These are phyloP conservation scores for Aurelia aurita complex sp. Pacific DNA, from an alignment of 30 jellyfish, hydroid and myxozoan genomes.

Conservation along the genomic window DNA sequence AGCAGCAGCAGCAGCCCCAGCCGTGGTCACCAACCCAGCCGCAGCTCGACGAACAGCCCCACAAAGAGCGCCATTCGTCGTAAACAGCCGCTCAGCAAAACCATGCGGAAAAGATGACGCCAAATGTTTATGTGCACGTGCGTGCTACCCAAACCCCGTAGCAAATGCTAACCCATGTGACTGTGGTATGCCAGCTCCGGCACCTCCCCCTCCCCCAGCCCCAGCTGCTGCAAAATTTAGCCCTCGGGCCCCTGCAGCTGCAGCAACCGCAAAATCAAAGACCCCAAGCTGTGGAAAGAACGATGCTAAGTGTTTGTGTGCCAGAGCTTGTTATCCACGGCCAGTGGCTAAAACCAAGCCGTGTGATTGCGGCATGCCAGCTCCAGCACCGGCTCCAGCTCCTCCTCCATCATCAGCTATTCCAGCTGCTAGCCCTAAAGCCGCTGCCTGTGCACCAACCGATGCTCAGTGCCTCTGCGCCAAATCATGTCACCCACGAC, in stretches of 20 bases:
- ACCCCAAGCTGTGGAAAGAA: slow-evolving; percentile 33
- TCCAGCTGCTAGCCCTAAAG: not conserved
- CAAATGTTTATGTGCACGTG: slow-evolving; percentile 75
- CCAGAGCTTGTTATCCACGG: slow-evolving; percentile 58
- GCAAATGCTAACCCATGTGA: slow-evolving; percentile 69
- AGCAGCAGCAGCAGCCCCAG: slow-evolving; percentile 5
- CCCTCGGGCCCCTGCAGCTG: slow-evolving; percentile 8
- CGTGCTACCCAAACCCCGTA: slow-evolving; percentile 72
- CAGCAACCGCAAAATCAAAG: slow-evolving; percentile 29
- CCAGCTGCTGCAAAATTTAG: not conserved
- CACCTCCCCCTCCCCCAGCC: slow-evolving; percentile 58
- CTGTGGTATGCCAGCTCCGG: slow-evolving; percentile 71
- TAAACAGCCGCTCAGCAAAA: slow-evolving; percentile 27
- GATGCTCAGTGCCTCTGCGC: slow-evolving; percentile 80
- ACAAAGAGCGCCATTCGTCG: slow-evolving; percentile 50
- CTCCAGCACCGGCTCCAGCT: slow-evolving; percentile 27
- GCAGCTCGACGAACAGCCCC: slow-evolving; percentile 61
- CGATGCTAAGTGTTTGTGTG: slow-evolving; percentile 78
- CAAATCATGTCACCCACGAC: slow-evolving; percentile 64
- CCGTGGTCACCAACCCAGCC: slow-evolving; percentile 32
- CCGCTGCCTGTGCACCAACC: slow-evolving; percentile 1
- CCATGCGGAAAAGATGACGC: slow-evolving; percentile 70
- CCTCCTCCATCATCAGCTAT: slow-evolving; percentile 11
- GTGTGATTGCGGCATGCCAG: slow-evolving; percentile 83
- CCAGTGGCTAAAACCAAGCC: slow-evolving; percentile 66